These are phyloP conservation scores for Podarcis cretensis DNA, from an alignment of 2,113 vertebrate genomes.

Conservation along the genomic window DNA sequence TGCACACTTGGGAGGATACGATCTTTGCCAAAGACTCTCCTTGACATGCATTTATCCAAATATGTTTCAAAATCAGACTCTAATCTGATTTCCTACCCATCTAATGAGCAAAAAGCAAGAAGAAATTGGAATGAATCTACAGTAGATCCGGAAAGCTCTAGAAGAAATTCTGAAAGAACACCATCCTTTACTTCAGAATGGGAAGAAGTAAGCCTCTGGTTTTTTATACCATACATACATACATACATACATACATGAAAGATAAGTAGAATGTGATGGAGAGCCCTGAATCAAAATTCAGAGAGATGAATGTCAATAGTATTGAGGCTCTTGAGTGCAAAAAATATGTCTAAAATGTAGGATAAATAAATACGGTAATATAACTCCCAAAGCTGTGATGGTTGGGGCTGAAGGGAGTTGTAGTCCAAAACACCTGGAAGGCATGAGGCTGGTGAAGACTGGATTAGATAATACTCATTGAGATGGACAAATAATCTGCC, in stretches of 20 bases:
- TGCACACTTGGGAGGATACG: slow-evolving; percentile 95
- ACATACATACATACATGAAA: background rate
- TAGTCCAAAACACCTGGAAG: no score
- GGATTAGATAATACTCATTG: no score
- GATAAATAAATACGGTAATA: no score
- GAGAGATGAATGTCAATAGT: background rate
- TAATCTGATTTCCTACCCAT: slow-evolving; percentile 87
- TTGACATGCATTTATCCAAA: slow-evolving; percentile 92
- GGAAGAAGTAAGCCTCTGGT: slow-evolving; percentile 89
- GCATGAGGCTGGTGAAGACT: no score
- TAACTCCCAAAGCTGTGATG: no score
- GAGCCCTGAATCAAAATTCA: background rate
- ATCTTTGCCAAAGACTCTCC: slow-evolving; percentile 87
- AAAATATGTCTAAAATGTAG: no score
- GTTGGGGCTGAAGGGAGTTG: no score
- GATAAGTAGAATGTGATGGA: background rate
- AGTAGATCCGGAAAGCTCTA: slow-evolving; percentile 78
- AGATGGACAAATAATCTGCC: background rate
- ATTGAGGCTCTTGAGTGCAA: no score
- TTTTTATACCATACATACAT: slow-evolving; percentile 9
- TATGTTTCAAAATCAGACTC: slow-evolving; percentile 95
- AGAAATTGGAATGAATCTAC: slow-evolving; percentile 83
- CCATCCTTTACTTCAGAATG: slow-evolving; percentile 98
- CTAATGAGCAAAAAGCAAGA: slow-evolving; percentile 86
- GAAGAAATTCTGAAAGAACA: slow-evolving; percentile 86